Evolutionary conservation across 2,888 invertebrate genomes (phyloP).

Genomic region (Cephalotes varians): DNA sequence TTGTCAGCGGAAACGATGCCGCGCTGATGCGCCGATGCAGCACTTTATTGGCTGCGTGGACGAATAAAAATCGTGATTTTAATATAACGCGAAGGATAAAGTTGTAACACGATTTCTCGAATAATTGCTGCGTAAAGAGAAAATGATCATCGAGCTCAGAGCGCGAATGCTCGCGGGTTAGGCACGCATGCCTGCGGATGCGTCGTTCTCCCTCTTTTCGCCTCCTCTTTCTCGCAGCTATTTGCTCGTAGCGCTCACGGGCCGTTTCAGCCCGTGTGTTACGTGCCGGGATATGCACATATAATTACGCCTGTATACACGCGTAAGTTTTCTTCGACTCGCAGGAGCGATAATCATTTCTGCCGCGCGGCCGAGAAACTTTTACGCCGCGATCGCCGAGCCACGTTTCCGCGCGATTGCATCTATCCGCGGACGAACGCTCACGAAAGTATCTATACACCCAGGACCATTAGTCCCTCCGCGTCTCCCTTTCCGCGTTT

Average conservation of each 20-base stretch:
- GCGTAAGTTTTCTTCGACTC: conserved; percentile 66
- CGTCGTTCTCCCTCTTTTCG: conserved; percentile 1
- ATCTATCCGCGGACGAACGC: conserved; percentile 52
- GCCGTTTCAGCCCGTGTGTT: conserved; percentile 49
- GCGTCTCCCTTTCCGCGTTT: conserved; percentile 37
- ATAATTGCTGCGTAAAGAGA: conserved; percentile 40
- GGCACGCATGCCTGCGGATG: conserved; percentile 46
- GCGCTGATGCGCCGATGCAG: background rate
- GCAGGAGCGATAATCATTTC: conserved; percentile 68
- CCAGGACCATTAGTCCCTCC: conserved; percentile 43
- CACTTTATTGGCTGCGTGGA: no score
- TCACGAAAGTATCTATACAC: conserved; percentile 53
- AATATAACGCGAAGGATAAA: conserved; percentile 29
- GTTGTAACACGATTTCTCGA: conserved; percentile 32
- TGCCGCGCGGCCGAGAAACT: conserved; percentile 39
- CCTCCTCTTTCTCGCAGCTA: conserved; percentile 46
- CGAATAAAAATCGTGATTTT: conserved; percentile 4
- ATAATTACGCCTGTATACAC: conserved; percentile 67
- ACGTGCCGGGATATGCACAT: conserved; percentile 60
- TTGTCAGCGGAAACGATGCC: background rate
- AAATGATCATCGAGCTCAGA: conserved; percentile 30
- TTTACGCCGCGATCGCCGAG: conserved; percentile 41
- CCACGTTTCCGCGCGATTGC: conserved; percentile 63
- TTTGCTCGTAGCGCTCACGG: conserved; percentile 49
- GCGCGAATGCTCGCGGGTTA: conserved; percentile 35